These are phyloP conservation scores for Acanthaster planci DNA, from an alignment of 35 echinoderm and acorn worm genomes.

Conservation along the genomic window DNA sequence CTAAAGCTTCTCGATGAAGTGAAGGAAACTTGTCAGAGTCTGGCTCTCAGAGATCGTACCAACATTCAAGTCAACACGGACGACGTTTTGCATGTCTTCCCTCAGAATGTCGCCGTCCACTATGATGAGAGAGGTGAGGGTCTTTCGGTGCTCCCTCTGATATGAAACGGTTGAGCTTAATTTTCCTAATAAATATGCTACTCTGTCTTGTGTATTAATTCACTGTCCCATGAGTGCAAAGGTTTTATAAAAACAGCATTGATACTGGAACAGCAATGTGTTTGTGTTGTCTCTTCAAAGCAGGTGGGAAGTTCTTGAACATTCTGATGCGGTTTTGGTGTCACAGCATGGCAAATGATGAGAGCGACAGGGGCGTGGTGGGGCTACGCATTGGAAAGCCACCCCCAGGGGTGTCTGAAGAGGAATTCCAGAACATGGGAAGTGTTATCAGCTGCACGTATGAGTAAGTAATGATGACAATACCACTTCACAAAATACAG, in stretches of 20 bases:
- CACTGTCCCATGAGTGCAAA: not conserved
- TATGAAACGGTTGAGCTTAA: too few species aligned
- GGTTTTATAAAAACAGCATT: too few species aligned
- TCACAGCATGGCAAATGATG: slow-evolving; percentile 39
- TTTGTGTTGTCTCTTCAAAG: not conserved
- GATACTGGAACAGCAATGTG: too few species aligned
- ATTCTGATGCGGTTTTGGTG: slow-evolving; percentile 87
- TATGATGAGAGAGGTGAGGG: slow-evolving; percentile 75
- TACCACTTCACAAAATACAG: too few species aligned
- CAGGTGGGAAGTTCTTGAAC: slow-evolving; percentile 79
- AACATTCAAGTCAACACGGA: slow-evolving; percentile 36
- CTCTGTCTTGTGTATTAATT: not conserved
- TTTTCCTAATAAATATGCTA: not conserved
- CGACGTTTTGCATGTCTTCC: slow-evolving; percentile 75
- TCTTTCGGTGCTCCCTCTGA: not conserved
- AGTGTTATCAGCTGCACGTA: slow-evolving; percentile 79
- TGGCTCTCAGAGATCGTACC: slow-evolving; percentile 54
- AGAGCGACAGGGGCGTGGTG: slow-evolving; percentile 52
- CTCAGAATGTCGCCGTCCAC: slow-evolving; percentile 74
- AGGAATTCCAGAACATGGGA: slow-evolving; percentile 77
- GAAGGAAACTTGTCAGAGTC: slow-evolving; percentile 22
- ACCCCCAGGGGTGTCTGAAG: slow-evolving; percentile 77
- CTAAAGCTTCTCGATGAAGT: slow-evolving; percentile 67
- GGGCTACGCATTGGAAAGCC: slow-evolving; percentile 69
- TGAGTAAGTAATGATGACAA: slow-evolving; percentile 84